These are phyloP conservation scores for Alces alces DNA, from an alignment of 2,113 vertebrate genomes.

Conservation along the genomic window DNA sequence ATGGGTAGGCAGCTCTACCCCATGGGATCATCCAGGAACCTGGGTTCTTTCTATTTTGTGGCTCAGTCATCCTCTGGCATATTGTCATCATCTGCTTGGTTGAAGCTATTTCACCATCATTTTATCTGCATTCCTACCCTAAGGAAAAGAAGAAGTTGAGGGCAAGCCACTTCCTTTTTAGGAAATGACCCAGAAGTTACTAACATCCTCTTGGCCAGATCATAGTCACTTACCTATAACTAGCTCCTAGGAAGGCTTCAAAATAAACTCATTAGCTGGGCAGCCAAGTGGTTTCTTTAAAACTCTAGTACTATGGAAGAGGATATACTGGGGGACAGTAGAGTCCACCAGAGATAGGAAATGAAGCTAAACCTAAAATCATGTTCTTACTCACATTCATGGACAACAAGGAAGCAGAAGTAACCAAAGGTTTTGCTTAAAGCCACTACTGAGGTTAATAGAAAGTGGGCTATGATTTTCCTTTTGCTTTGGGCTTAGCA, in stretches of 20 bases:
- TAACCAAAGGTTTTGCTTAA: not conserved
- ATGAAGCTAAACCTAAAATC: not conserved
- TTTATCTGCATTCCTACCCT: slow-evolving; percentile 5
- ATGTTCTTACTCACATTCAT: not conserved
- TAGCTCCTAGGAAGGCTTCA: not conserved
- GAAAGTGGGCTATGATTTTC: not conserved
- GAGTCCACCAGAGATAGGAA: not conserved
- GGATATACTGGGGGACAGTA: not conserved
- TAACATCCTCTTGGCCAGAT: not conserved
- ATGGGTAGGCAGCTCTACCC: not conserved
- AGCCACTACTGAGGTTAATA: not conserved
- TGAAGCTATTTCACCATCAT: not conserved
- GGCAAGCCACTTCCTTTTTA: slow-evolving; percentile 26
- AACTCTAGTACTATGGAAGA: not conserved
- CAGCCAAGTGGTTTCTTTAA: not conserved
- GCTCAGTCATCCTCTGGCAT: not conserved
- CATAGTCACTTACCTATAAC: not conserved
- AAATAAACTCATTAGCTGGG: not conserved
- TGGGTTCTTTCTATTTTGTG: not conserved
- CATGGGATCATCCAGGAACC: not conserved
- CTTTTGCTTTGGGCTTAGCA: not conserved
- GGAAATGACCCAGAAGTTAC: slow-evolving; percentile 24
- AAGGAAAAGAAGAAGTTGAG: not conserved
- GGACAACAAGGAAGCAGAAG: not conserved
- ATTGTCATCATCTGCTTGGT: not conserved